Evolutionary conservation across 2,113 vertebrate species (phyloP).

Genomic region (Gobius niger): DNA sequence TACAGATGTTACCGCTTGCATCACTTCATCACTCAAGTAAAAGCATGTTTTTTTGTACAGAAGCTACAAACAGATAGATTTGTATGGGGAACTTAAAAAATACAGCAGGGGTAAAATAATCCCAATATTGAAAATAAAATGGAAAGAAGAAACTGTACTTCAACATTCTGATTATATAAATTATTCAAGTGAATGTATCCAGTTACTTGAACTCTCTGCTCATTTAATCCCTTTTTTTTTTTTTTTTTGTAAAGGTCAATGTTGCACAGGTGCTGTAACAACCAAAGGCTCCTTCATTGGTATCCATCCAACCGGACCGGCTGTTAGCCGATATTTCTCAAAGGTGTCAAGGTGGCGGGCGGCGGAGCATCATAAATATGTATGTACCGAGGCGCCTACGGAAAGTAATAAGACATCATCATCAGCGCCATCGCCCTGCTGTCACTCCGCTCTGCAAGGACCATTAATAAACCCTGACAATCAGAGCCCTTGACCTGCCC

Average conservation of each 20-base stretch:
- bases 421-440: conserved; percentile 69
- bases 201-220: neutral
- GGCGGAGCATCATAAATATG: conserved; percentile 72
- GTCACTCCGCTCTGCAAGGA: conserved; percentile 61
- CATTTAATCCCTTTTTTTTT: neutral
- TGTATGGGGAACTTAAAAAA: no score
- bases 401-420: conserved; percentile 77
- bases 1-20: no score
- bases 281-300: conserved; percentile 39
- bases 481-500: conserved; percentile 71
- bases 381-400: conserved; percentile 64
- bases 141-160: no score
- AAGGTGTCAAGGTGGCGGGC: conserved; percentile 57
- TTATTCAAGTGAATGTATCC: no score
- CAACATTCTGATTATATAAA: no score
- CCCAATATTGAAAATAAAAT: no score
- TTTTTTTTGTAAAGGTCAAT: conserved; percentile 28
- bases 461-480: conserved; percentile 77
- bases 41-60: no score
- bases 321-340: conserved; percentile 69
- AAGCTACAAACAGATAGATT: no score
- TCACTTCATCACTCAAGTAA: no score
- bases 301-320: conserved; percentile 32
- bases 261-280: conserved; percentile 8
- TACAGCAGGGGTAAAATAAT: no score